Evolutionary conservation across 53 echinoderm and acorn worm species (phyloP), one percentile per base, ranked within the genome.

Genomic region (Patiria pectinifera): DNA sequence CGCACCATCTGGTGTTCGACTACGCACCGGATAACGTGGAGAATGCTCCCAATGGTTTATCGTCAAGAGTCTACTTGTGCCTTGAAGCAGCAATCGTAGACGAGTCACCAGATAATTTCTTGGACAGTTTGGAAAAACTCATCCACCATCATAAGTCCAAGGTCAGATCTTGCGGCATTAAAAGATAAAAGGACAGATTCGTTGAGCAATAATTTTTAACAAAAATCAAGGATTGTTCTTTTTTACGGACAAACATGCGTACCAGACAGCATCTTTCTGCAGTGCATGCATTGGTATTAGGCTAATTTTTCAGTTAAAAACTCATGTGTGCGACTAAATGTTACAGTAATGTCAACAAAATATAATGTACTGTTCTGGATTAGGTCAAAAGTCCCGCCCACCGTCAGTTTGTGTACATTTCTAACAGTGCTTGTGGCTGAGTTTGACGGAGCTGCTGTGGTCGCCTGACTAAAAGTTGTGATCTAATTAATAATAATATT

Each of bases 1-100:
- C 84, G 1, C n/a, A 89, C 16, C 82, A 93, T 62, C 84, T 95
- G 69, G 95, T 92, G 46, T 93, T 93, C 78, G 84, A 95, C 23
- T 81, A 93, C 59, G 84, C 82, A 10, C 86, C 93, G 12, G 80
- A 71, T 61, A 60, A 90, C 14, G 90, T 61, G n/a, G 90, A 90
- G 81, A 90, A 81, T 16, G 90, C 26, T 1, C 90, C 90, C 1
- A 47, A 45, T 0, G 90, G 81, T 15, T 66, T 48, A 11, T 66
- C 80, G 2, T 25, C 80, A 4, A 45, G 43, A 21, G 90, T 81
- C 16, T 66, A 74, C 62, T 6, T 87, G 76, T 92, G 82, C 60
- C 47, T 94, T 72, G 70, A 62, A 71, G 79, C 91, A 10, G 23
- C 84, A 22, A 61, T 91, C 48, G 35, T 75, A 15, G 16, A 82